Percentiles rank a stretch among this genome's conserved stretches.
Evolutionary conservation across 2,888 invertebrate species (phyloP).

Genomic region (Sesia apiformis): DNA sequence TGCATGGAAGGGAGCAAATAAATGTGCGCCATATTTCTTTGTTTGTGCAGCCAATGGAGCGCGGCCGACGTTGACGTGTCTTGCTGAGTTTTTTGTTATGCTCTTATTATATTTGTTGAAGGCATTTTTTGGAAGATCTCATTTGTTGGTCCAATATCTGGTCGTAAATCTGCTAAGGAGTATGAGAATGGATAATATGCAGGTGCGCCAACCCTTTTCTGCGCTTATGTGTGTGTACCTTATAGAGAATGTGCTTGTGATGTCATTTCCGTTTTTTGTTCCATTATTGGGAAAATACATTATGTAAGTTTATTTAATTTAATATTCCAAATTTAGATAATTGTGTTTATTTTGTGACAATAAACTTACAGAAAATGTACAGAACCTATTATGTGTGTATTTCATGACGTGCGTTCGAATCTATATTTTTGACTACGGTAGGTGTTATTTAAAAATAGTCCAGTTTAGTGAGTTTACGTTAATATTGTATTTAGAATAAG

Average conservation of each 20-base stretch:
- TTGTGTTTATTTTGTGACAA: too few species aligned
- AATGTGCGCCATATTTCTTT: conserved; percentile 64
- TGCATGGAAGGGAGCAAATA: conserved; percentile 41
- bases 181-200: conserved; percentile 49
- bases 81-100: conserved; percentile 61
- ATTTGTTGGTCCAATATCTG: conserved; percentile 68
- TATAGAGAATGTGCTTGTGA: too few species aligned
- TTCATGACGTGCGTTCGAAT: too few species aligned
- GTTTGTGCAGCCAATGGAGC: conserved; percentile 64
- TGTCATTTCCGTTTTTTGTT: too few species aligned
- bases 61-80: conserved; percentile 56
- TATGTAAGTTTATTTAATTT: too few species aligned
- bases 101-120: conserved; percentile 69
- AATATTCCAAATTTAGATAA: too few species aligned
- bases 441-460: conserved; percentile 17
- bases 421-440: too few species aligned
- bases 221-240: too few species aligned
- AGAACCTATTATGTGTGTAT: too few species aligned
- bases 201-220: conserved; percentile 56
- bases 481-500: conserved; percentile 59
- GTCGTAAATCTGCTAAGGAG: conserved; percentile 62
- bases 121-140: conserved; percentile 63
- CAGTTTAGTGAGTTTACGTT: conserved; percentile 41
- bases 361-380: too few species aligned
- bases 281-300: too few species aligned